A percentile compares a stretch with the other conserved stretches of the same genome.
Evolutionary conservation across 2,797 vertebrate species (phyloP).

Genomic region (Saxicola maurus): DNA sequence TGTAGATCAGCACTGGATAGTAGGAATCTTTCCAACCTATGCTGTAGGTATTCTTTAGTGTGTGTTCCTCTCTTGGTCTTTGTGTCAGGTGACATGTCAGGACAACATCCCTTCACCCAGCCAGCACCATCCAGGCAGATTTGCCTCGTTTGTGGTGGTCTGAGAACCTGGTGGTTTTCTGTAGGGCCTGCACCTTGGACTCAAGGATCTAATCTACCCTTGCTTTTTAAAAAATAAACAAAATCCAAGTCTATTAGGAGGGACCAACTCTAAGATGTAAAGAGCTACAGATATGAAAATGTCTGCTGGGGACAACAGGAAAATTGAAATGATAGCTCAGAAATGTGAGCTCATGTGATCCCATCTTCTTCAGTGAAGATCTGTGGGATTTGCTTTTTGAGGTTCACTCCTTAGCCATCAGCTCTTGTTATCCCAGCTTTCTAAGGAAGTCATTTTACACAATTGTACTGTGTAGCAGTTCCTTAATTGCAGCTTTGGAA

Average conservation of each 20-base stretch:
- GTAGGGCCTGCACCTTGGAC: not conserved
- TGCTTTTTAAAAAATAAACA: not conserved
- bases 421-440: not conserved
- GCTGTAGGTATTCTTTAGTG: not conserved
- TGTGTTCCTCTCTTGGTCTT: not conserved
- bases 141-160: not conserved
- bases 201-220: not conserved
- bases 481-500: not conserved
- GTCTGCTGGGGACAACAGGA: not conserved
- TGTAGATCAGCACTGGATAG: not conserved
- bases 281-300: not conserved
- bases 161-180: not conserved
- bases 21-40: not conserved
- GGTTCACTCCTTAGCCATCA: not conserved
- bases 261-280: not conserved
- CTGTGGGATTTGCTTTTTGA: not conserved
- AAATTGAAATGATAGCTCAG: not conserved
- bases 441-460: not conserved
- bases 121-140: not conserved
- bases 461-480: not conserved
- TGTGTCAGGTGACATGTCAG: not conserved
- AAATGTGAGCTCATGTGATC: not conserved
- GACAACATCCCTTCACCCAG: not conserved
- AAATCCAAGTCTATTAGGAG: not conserved
- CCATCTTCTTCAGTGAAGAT: not conserved